Conservation (phyloP, 2,113 vertebrate genomes). For the Lonchura striata region DNA sequence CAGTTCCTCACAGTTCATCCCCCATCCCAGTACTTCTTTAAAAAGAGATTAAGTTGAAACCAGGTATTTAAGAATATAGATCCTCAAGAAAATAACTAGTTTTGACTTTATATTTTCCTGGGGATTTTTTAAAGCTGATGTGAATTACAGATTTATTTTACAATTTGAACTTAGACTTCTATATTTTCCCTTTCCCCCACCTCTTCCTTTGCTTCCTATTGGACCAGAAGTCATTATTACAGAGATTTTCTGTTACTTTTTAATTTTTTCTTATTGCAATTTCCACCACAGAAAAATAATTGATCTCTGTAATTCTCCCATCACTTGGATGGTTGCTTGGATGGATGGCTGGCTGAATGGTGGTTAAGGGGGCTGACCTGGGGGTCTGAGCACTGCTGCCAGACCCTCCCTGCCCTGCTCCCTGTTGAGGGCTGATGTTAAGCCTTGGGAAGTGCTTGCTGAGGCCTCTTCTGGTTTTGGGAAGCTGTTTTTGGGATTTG, state of each 20-base stretch:
- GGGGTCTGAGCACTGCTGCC: background rate
- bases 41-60: background rate
- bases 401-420: background rate
- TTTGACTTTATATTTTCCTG: slow-evolving; percentile 35
- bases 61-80: slow-evolving; percentile 42
- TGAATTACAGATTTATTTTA: background rate
- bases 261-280: background rate
- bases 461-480: too few relatives aligned
- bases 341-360: too few relatives aligned
- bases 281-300: background rate
- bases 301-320: background rate
- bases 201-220: background rate
- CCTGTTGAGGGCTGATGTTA: background rate
- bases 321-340: background rate
- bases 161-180: background rate
- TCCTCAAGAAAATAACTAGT: slow-evolving; percentile 36
- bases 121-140: background rate
- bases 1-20: slow-evolving; percentile 15
- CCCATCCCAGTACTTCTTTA: background rate
- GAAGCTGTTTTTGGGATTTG: background rate
- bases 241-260: background rate
- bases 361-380: background rate
- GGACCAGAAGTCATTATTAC: background rate
- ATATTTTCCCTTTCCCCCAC: background rate
- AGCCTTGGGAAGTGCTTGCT: accelerated